These are phyloP conservation scores for Elephas maximus DNA, from an alignment of 2,113 vertebrate species.

Conservation along the genomic window DNA sequence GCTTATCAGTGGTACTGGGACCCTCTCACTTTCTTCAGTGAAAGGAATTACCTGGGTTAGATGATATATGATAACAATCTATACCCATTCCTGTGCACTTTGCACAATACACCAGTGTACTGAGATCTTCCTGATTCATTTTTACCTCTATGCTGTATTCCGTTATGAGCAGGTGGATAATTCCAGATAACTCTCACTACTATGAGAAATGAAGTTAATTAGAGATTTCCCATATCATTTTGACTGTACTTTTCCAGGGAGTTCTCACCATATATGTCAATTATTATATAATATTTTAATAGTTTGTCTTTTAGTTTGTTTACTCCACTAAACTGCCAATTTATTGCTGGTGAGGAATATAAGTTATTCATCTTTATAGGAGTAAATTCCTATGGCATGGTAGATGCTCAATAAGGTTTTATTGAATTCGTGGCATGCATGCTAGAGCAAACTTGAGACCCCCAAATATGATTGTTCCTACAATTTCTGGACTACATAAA, in stretches of 20 bases:
- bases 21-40: background rate
- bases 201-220: background rate
- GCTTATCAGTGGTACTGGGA: background rate
- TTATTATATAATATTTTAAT: background rate
- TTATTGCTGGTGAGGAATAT: background rate
- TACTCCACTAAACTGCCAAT: background rate
- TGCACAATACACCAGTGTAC: background rate
- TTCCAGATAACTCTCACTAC: background rate
- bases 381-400: background rate
- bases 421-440: background rate
- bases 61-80: background rate
- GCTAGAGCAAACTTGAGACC: background rate
- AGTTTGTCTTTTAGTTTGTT: background rate
- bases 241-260: background rate
- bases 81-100: background rate
- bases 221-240: background rate
- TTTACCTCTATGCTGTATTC: background rate
- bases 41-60: background rate
- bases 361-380: background rate
- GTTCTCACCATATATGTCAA: background rate
- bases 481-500: background rate
- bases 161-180: background rate
- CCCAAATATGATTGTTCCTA: background rate
- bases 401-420: background rate
- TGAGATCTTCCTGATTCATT: background rate